Evolutionary conservation across 1,140 invertebrate genomes (phyloP), one percentile per base, ranked within the genome.

Genomic region (Portunus trituberculatus): DNA sequence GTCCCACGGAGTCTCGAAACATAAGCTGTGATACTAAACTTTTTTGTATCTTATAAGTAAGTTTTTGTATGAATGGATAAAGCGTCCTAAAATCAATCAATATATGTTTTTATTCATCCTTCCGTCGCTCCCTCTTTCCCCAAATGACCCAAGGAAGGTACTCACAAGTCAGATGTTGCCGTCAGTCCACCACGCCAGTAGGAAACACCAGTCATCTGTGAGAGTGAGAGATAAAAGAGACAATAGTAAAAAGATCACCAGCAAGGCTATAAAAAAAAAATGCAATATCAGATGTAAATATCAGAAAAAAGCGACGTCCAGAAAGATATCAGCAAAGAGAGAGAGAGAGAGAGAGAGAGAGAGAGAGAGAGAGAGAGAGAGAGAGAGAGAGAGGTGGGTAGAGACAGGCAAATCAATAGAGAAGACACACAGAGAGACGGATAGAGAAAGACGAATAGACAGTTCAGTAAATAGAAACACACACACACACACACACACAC

Each of bases 1-100:
- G 52, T 10, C 52, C 8, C 52, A 52, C 52, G 16, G 52, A 59
- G 52, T 59, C 67, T n/a, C n/a, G 67, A n/a, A 76, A 76, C 67
- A 76, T 76, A 76, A 76, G 67, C 67, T 76, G 67, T 76, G 67
- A 76, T 76, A 76, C 25, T 76, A n/a, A 76, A 76, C 67, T 76
- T 76, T 76, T 39, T 76, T 76, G 67, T 76, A 76, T 76, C 25
- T 76, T 25, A 76, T 25, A 76, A 76, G 12, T 76, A n/a, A 76
- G 67, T 8, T 76, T 76, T 76, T 76, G 67, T 76, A 25, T 76
- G n/a, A 76, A 76, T 8, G 25, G n/a, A 76, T 76, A 76, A 76
- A 76, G 20, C 0, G 67, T 76, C 10, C 67, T 76, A 76, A 76
- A n/a, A 7, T 76, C 67, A n/a, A 76, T 25, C 20, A 0, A n/a